Conservation (phyloP, 1,140 invertebrate species). For the Papilio dardanus region DNA sequence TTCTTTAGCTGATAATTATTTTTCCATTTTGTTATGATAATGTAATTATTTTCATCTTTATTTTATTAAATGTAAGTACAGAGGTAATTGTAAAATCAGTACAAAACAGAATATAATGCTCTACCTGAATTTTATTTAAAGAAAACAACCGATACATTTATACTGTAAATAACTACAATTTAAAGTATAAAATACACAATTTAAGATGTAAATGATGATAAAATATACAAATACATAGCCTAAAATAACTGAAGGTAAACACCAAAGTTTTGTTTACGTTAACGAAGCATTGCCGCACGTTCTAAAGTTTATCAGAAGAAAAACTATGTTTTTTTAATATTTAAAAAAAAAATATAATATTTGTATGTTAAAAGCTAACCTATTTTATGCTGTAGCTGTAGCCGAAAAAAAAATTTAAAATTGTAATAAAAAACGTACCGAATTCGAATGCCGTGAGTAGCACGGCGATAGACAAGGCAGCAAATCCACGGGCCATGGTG, state of each 20-base stretch:
- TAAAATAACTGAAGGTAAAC: constrained; percentile 21
- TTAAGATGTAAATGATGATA: neutral
- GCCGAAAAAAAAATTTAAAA: neutral
- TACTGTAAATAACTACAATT: neutral
- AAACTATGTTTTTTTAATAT: no score
- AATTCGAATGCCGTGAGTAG: constrained; percentile 66
- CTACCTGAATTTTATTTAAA: neutral
- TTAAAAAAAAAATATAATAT: no score
- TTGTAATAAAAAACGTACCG: constrained; percentile 56
- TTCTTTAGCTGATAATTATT: constrained; percentile 4
- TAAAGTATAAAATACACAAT: neutral
- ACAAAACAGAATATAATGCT: neutral
- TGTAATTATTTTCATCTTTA: neutral
- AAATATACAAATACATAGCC: neutral
- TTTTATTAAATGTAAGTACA: constrained; percentile 17
- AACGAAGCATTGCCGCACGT: neutral
- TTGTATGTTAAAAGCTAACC: no score
- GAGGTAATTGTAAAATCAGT: no score
- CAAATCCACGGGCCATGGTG: constrained; percentile 64
- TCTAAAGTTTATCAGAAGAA: neutral
- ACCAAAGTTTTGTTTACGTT: constrained; percentile 13
- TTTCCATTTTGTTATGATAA: neutral
- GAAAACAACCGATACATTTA: neutral
- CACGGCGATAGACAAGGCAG: constrained; percentile 57
- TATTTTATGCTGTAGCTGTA: no score